Base-by-base conservation (phyloP, 2,113 vertebrate genomes). In the Pleuronectes platessa region DNA sequence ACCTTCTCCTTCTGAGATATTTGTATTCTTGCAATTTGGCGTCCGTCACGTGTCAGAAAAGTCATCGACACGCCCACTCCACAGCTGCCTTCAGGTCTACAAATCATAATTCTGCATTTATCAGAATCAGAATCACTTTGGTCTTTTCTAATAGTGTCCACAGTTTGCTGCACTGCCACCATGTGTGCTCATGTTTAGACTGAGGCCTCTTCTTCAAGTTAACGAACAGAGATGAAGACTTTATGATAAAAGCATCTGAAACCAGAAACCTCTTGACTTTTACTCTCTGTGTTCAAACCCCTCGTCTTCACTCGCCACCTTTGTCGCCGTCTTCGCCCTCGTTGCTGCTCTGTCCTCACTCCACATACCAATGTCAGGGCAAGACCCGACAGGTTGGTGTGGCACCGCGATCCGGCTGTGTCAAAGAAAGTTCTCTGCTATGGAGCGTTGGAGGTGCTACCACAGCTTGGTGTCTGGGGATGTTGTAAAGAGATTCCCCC, bases 361-460 rank as follows among this genome's bases (percentile, higher is more conserved):
- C 24, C 9, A 71, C 86, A 88, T 88, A 79, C 84, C 87, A 61
- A 21, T 0, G 26, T 66, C 64, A 6, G 10, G 42, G 55, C 85
- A 76, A 76, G 85, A 82, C 59, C 37, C 68, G 69, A 79, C 85
- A 86, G 14, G 84, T 18, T 24, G 7, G 21, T 40, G 67, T 71
- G 68, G 66, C 47, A 13, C 55, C 31, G 49, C 42, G 6, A 31
- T 31, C 31, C 5, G 31, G 1, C 45, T 17, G 11, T 40, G 17
- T 74, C 35, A 64, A 21, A 60, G 68, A 35, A 27, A 42, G 40
- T 17, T 35, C 59, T 55, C 49, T 8, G 11, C 40, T 54, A 2
- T n/a, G n/a, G 31, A 42, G 71, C 0, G 35, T 49, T 54, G 47
- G 26, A 47, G 20, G 14, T 45, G 60, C 15, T 26, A 59, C 74